Base-by-base conservation (phyloP, 2,888 invertebrate genomes). In the Hydriomena furcata region DNA sequence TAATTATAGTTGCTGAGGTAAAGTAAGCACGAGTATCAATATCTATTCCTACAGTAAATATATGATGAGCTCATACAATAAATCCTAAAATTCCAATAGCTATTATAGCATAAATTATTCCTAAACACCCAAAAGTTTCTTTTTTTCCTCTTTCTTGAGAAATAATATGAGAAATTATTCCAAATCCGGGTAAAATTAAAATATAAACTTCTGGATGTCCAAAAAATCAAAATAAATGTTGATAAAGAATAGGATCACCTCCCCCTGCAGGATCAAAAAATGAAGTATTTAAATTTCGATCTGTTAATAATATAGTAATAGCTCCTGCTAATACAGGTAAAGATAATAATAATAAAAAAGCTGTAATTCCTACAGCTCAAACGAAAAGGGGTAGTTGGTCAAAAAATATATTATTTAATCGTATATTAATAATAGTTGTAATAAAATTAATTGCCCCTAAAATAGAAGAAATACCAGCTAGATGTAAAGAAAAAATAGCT, bases 201-300 rank as follows among this genome's bases (percentile, higher is more conserved):
- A 96, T 95, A 85, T 96, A 96, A 56, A 96, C 95, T 93, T 96
- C 95, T 6, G 95, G 96, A 46, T 96, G 96, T 0, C 95, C 96
- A 92, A 96, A 96, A 89, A 96, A 96, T 93, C 95, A 96, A 88
- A 96, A 95, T 92, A 96, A 85, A 79, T 96, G 95, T 92, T 96
- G 95, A 44, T 94, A 96, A 63, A 96, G 65, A 84, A 96, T 93
- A 1, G 95, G 95, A 46, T 96, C 95, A 43, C 95, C 96, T 20
- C 95, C 96, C 53, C 95, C 95, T 0, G 92, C 91, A 0, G 95
- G 95, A 24, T 96, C 95, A 92, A 96, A 96, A 82, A 96, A 96
- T 0, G 94, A 93, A 0, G 95, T 95, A 91, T 95, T 95, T 79
- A 95, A 77, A 84, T 96, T 95, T 76, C 95, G 95, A 70, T 96